These are phyloP conservation scores for Melierax canorus DNA, from an alignment of 2,113 vertebrate genomes.

Conservation along the genomic window DNA sequence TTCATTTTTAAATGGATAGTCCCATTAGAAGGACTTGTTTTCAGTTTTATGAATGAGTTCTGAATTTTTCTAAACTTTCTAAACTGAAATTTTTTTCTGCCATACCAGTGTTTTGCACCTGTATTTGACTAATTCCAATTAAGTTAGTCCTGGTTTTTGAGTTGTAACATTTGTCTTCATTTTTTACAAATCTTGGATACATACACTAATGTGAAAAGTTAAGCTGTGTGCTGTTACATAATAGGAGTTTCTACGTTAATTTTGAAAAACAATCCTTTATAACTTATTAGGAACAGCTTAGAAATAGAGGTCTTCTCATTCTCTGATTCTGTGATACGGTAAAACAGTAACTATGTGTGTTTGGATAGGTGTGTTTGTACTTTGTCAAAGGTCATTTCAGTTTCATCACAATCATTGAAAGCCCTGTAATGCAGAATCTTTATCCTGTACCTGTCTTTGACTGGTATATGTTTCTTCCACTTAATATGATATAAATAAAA, in stretches of 20 bases:
- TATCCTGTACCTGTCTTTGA: neutral
- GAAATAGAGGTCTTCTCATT: neutral
- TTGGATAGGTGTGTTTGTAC: neutral
- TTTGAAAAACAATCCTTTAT: neutral
- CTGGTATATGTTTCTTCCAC: neutral
- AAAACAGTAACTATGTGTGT: neutral
- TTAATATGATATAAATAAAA: slow-evolving; percentile 52
- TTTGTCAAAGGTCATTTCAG: neutral
- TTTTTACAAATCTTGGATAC: neutral
- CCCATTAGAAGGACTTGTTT: neutral
- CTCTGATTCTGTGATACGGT: neutral
- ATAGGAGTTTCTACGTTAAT: neutral
- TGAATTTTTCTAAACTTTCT: neutral
- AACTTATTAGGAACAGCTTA: neutral
- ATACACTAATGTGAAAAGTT: neutral
- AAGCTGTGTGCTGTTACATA: neutral
- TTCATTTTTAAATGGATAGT: neutral
- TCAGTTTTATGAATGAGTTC: neutral
- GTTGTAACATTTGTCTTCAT: neutral
- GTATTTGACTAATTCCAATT: neutral
- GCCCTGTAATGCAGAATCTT: neutral
- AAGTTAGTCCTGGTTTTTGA: neutral
- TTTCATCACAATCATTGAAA: neutral
- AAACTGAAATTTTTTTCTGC: neutral
- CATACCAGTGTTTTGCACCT: neutral